A percentile compares a stretch with the other conserved stretches of the same genome.
Evolutionary conservation across 2,113 vertebrate genomes (phyloP).

Genomic region (Nesogale talazaci): DNA sequence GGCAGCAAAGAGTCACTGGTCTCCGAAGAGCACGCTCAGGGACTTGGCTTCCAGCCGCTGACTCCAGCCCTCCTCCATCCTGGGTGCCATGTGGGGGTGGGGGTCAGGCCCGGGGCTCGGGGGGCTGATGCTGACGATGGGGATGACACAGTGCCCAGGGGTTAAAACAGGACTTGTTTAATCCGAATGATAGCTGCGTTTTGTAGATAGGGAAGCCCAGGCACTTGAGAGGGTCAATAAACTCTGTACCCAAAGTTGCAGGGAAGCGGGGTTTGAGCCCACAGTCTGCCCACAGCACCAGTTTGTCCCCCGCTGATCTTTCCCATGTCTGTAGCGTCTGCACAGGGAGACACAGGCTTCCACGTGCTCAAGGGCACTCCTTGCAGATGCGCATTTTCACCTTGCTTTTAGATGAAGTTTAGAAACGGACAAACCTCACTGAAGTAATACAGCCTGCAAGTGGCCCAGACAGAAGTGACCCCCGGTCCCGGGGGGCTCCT

Average conservation of each 20-base stretch:
- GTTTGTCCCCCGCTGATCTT: background rate
- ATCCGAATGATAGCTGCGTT: background rate
- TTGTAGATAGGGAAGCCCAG: background rate
- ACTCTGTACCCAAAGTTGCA: background rate
- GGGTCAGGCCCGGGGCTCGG: background rate
- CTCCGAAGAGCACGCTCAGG: background rate
- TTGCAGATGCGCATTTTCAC: background rate
- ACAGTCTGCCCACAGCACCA: fast-evolving
- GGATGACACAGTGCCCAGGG: background rate
- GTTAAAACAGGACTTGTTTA: background rate
- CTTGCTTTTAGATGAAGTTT: background rate
- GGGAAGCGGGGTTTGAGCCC: background rate
- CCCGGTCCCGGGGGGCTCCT: background rate
- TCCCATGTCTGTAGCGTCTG: background rate
- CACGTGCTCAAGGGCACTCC: background rate
- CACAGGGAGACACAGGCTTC: background rate
- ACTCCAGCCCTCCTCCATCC: background rate
- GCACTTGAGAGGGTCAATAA: background rate
- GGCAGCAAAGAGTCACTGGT: background rate
- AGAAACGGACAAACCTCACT: background rate
- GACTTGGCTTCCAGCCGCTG: background rate
- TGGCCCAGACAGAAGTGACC: fast-evolving
- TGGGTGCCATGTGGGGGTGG: background rate
- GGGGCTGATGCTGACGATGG: background rate
- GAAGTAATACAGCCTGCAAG: background rate